Conservation (phyloP, 2,888 invertebrate genomes). For the Apotomis turbidana region DNA sequence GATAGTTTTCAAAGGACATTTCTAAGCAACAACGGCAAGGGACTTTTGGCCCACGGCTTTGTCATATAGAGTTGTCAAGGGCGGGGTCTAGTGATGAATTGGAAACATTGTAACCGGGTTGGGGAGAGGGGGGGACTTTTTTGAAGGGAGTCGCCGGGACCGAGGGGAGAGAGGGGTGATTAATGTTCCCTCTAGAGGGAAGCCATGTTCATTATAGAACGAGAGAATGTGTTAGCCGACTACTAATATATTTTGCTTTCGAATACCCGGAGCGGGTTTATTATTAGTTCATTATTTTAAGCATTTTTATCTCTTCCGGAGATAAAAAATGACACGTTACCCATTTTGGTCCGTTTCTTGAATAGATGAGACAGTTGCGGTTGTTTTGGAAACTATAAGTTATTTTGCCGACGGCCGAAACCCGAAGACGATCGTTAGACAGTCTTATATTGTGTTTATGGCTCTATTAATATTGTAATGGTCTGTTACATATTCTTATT, state of each 20-base stretch:
- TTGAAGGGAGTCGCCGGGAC: conserved; percentile 67
- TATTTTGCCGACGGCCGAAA: conserved; percentile 49
- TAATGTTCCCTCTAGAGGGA: conserved; percentile 75
- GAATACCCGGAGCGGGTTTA: conserved; percentile 63
- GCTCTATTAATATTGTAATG: conserved; percentile 37
- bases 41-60: conserved; percentile 66
- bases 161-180: conserved; percentile 71
- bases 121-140: conserved; percentile 71
- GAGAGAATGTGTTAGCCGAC: conserved; percentile 81
- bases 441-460: conserved; percentile 33
- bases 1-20: conserved; percentile 45
- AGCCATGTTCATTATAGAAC: conserved; percentile 82
- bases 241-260: conserved; percentile 79
- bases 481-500: conserved; percentile 27
- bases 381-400: conserved; percentile 52
- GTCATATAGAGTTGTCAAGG: conserved; percentile 86
- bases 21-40: conserved; percentile 54
- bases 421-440: conserved; percentile 19
- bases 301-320: conserved; percentile 77
- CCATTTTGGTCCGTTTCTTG: conserved; percentile 60
- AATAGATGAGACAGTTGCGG: conserved; percentile 54
- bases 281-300: conserved; percentile 79
- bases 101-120: conserved; percentile 78
- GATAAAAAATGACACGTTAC: conserved; percentile 69
- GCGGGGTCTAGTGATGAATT: conserved; percentile 85